phyloP scores from a whole-genome alignment of 1,140 invertebrate genomes.

The Batillaria attramentaria region DNA sequence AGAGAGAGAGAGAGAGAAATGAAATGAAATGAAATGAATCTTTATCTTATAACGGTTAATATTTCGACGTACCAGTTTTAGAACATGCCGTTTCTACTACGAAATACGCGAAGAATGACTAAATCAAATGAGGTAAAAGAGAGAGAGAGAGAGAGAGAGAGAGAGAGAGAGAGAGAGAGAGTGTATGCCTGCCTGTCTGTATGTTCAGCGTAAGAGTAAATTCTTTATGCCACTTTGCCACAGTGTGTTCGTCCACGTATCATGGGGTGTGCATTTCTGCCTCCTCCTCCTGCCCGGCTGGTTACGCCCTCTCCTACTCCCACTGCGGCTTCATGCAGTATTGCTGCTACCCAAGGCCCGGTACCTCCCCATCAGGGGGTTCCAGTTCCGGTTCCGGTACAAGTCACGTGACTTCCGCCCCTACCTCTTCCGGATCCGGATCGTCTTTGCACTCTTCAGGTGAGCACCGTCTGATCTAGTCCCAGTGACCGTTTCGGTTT shows the following conservation, averaged over 20 bases:
- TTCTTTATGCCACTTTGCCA: background rate
- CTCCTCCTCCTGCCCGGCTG: constrained; percentile 34
- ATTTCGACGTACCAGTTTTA: too few relatives aligned
- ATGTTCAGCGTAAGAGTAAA: background rate
- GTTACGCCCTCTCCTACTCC: constrained; percentile 43
- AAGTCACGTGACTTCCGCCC: background rate
- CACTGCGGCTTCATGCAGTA: constrained; percentile 51
- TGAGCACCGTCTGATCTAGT: background rate
- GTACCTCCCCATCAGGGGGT: background rate
- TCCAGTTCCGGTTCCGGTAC: background rate
- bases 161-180: background rate
- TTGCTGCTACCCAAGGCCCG: constrained; percentile 40
- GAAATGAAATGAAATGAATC: background rate
- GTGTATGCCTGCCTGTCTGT: background rate
- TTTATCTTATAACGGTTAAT: too few relatives aligned
- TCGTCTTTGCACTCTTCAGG: background rate
- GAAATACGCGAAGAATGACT: background rate
- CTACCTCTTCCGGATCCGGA: background rate
- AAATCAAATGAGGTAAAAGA: background rate
- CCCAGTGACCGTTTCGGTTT: background rate
- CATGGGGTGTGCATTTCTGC: constrained; percentile 30
- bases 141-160: too few relatives aligned
- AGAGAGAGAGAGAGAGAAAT: background rate
- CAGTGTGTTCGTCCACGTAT: constrained; percentile 26
- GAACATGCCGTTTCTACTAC: too few relatives aligned